Conservation (phyloP, 2,113 vertebrate genomes). For the Siphamia tubifer region DNA sequence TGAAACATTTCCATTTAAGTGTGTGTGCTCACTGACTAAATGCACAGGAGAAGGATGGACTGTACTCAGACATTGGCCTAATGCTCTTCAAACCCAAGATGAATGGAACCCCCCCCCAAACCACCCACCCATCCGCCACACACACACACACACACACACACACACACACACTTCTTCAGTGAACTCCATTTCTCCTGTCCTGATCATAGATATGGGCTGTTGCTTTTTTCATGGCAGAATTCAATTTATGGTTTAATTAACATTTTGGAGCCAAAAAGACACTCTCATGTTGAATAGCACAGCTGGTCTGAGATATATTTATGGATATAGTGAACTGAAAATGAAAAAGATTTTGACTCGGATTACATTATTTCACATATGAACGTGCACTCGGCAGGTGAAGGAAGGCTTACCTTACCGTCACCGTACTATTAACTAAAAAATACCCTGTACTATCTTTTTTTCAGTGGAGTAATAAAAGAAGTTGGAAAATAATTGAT, state of each 20-base stretch:
- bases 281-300: conserved; percentile 1
- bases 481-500: conserved; percentile 42
- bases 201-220: conserved; percentile 35
- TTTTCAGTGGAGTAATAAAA: conserved; percentile 38
- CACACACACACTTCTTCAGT: background rate
- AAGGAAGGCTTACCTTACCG: conserved; percentile 10
- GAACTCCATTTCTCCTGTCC: conserved; percentile 24
- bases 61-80: conserved; percentile 35
- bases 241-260: conserved; percentile 70
- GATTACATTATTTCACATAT: conserved; percentile 16
- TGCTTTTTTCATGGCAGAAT: conserved; percentile 28
- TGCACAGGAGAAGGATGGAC: conserved; percentile 8
- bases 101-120: conserved; percentile 36
- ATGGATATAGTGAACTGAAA: conserved; percentile 12
- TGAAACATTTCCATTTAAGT: conserved; percentile 15
- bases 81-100: conserved; percentile 57
- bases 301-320: conserved; percentile 20
- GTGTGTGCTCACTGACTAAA: background rate
- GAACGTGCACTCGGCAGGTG: conserved; percentile 8
- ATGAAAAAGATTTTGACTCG: conserved; percentile 8
- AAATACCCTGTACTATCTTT: conserved; percentile 1
- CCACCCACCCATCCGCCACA: too few species aligned
- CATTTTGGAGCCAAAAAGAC: conserved; percentile 41
- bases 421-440: background rate
- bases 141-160: too few species aligned